phyloP scores from a whole-genome alignment of 2,888 invertebrate genomes.

The Gerris lacustris region DNA sequence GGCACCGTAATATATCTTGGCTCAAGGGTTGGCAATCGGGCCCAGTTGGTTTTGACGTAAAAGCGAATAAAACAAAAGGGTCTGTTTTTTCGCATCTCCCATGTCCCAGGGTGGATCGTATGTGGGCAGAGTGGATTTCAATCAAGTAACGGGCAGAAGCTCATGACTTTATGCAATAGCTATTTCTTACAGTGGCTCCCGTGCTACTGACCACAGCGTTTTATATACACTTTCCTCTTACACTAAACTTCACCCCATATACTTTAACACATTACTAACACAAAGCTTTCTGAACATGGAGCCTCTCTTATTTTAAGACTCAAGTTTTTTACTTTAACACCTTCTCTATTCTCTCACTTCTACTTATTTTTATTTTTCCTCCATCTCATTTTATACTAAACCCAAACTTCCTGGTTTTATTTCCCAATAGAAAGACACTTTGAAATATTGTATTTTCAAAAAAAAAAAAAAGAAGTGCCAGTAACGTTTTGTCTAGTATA shows the following conservation, averaged over 20 bases:
- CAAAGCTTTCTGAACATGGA: too few relatives aligned
- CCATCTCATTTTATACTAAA: too few relatives aligned
- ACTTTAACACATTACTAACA: too few relatives aligned
- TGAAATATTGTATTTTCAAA: too few relatives aligned
- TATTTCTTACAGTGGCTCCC: neutral
- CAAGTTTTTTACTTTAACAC: too few relatives aligned
- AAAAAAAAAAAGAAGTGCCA: too few relatives aligned
- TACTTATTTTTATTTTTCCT: too few relatives aligned
- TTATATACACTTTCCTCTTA: constrained; percentile 4
- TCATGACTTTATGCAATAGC: constrained; percentile 27
- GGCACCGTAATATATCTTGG: neutral
- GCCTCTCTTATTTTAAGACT: too few relatives aligned
- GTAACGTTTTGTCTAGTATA: too few relatives aligned
- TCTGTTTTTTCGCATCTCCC: neutral
- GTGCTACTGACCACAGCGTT: neutral
- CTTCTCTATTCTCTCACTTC: too few relatives aligned
- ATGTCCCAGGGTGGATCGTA: neutral
- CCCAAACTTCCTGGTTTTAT: too few relatives aligned
- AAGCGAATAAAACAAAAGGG: constrained; percentile 3
- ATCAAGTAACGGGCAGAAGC: constrained; percentile 18
- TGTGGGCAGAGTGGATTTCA: constrained; percentile 17
- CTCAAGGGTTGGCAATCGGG: neutral
- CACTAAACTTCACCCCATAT: neutral
- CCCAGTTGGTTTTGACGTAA: constrained; percentile 3
- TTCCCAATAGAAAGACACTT: too few relatives aligned